Percentiles rank a stretch among this genome's conserved stretches.
Conservation (phyloP, 2,797 vertebrate genomes). For the Myotis daubentonii region DNA sequence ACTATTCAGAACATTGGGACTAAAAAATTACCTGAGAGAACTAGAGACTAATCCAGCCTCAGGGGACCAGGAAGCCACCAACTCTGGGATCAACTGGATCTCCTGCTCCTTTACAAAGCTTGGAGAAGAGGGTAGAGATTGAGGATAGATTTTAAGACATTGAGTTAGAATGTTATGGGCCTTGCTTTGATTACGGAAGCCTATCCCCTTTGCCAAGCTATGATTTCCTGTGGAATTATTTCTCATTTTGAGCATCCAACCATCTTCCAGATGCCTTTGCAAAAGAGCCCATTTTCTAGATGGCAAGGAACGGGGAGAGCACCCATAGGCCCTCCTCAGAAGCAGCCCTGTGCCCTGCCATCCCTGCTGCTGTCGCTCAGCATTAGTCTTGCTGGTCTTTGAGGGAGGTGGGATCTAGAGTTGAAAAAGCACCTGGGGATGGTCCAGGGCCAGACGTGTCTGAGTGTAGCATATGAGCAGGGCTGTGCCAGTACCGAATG, state of each 20-base stretch:
- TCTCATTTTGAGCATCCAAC: background rate
- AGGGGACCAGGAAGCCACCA: background rate
- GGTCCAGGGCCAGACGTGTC: background rate
- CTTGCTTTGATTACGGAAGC: background rate
- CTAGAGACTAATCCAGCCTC: background rate
- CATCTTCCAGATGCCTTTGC: background rate
- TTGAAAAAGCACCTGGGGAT: background rate
- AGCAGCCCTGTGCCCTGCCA: background rate
- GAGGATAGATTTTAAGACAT: background rate
- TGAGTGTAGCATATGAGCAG: background rate
- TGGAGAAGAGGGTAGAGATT: background rate
- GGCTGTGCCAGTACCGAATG: background rate
- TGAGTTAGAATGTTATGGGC: background rate
- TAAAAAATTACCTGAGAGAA: background rate
- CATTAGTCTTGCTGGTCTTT: too few species aligned
- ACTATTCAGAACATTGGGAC: background rate
- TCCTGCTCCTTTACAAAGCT: background rate
- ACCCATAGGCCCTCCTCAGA: background rate
- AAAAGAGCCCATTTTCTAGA: background rate
- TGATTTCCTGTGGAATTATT: background rate
- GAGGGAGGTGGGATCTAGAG: background rate
- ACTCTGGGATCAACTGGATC: background rate
- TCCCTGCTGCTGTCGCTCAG: background rate
- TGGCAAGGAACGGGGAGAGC: too few species aligned
- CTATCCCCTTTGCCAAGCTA: background rate